Evolutionary conservation across 2,888 invertebrate species (phyloP).

Genomic region (Itoplectis maculator): DNA sequence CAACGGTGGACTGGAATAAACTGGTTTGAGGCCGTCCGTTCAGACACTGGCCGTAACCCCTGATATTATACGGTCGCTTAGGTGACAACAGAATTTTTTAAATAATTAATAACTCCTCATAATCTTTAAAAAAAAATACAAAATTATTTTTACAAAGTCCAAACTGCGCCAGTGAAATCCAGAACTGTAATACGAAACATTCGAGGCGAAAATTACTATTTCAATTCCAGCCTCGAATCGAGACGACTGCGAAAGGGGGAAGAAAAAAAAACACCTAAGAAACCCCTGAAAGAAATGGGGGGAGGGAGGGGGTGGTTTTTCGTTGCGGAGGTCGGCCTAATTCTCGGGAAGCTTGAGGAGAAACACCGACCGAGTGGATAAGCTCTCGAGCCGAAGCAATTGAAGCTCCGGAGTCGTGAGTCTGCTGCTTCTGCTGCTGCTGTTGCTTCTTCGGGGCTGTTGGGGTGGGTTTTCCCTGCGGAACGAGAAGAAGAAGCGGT

Average conservation of each 20-base stretch:
- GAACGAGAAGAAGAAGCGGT: constrained; percentile 32
- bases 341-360: constrained; percentile 55
- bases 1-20: constrained; percentile 8
- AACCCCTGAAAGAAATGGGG: constrained; percentile 5
- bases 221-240: constrained; percentile 22
- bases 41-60: neutral
- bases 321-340: constrained; percentile 51
- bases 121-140: neutral
- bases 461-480: constrained; percentile 47
- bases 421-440: constrained; percentile 20
- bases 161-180: no score
- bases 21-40: neutral
- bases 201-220: constrained; percentile 24
- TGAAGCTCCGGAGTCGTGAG: constrained; percentile 47
- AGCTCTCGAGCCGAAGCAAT: constrained; percentile 57
- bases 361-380: constrained; percentile 45
- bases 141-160: no score
- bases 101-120: no score
- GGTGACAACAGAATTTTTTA: no score
- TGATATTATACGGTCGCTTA: neutral
- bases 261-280: neutral
- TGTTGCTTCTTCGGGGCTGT: constrained; percentile 15
- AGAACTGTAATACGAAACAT: neutral
- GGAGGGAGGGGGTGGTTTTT: constrained; percentile 21
- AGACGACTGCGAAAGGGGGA: constrained; percentile 13